Conservation (phyloP, 2,113 vertebrate species). For the Atractosteus spatula region DNA sequence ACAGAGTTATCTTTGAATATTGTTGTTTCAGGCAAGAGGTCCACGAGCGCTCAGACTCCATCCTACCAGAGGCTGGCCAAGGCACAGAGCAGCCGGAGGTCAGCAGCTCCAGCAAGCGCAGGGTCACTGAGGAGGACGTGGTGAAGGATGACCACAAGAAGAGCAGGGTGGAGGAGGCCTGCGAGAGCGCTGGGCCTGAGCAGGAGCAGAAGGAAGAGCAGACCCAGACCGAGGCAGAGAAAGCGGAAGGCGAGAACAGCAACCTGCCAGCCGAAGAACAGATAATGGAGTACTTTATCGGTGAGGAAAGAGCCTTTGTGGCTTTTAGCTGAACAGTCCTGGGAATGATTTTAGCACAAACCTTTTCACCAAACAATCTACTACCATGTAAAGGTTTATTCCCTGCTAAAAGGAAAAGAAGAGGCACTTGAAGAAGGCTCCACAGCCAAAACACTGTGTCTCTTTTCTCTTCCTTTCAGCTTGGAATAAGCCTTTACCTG, state of each 20-base stretch:
- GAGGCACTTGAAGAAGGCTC: no score
- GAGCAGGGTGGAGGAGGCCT: slow-evolving; percentile 51
- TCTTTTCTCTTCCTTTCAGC: no score
- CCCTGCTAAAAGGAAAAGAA: no score
- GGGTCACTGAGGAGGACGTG: slow-evolving; percentile 48
- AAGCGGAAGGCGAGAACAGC: slow-evolving; percentile 20
- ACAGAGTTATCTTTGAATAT: not conserved
- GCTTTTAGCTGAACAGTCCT: slow-evolving; percentile 3
- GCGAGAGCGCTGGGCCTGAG: no score
- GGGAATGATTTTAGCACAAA: not conserved
- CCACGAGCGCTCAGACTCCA: slow-evolving; percentile 33
- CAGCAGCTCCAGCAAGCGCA: slow-evolving; percentile 51
- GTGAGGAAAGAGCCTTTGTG: slow-evolving; percentile 37
- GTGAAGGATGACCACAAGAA: slow-evolving; percentile 67
- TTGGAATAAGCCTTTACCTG: no score
- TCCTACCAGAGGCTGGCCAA: slow-evolving; percentile 41
- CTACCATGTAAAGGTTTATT: no score
- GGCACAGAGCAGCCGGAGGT: slow-evolving; percentile 31
- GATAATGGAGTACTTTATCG: slow-evolving; percentile 48
- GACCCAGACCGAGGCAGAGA: slow-evolving; percentile 7
- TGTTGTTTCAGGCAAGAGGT: slow-evolving; percentile 59
- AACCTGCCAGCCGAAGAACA: slow-evolving; percentile 34
- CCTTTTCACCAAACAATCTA: no score
- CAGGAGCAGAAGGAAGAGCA: slow-evolving; percentile 18
- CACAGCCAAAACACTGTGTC: no score